Conservation (phyloP, 2,797 vertebrate genomes). For the Acipenser oxyrinchus region DNA sequence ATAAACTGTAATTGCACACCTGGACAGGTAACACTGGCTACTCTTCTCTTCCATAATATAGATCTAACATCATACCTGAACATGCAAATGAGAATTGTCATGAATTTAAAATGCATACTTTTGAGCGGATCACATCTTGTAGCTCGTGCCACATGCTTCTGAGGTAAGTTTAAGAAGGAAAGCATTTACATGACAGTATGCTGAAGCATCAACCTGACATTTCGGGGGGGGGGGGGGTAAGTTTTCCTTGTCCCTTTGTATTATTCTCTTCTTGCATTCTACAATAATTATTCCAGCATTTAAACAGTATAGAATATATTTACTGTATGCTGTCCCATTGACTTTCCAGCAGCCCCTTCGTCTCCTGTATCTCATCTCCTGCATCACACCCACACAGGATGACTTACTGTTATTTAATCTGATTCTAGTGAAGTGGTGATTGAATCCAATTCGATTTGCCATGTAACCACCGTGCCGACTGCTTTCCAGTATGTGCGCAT, state of each 20-base stretch:
- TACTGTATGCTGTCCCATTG: background rate
- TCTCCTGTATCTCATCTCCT: too few species aligned
- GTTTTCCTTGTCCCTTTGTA: background rate
- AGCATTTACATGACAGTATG: background rate
- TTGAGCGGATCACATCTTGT: conserved; percentile 83
- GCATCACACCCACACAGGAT: too few species aligned
- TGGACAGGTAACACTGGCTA: conserved; percentile 4
- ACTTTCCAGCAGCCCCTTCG: background rate
- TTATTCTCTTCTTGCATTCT: background rate
- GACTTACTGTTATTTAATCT: too few species aligned
- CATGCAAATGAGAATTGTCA: conserved; percentile 74
- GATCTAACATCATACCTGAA: conserved; percentile 90
- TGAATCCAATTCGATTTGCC: too few species aligned
- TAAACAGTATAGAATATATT: background rate
- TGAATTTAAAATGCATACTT: conserved; percentile 91
- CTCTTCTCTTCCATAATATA: conserved; percentile 33
- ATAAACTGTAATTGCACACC: background rate
- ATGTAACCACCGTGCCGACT: too few species aligned
- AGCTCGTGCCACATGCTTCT: conserved; percentile 89
- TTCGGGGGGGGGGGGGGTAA: too few species aligned
- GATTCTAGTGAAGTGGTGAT: too few species aligned
- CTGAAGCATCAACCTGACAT: background rate
- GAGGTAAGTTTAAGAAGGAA: conserved; percentile 58
- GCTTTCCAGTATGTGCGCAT: too few species aligned
- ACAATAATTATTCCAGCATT: background rate